Evolutionary conservation across 2,888 invertebrate genomes (phyloP).

Genomic region (Anarsia innoxiella): DNA sequence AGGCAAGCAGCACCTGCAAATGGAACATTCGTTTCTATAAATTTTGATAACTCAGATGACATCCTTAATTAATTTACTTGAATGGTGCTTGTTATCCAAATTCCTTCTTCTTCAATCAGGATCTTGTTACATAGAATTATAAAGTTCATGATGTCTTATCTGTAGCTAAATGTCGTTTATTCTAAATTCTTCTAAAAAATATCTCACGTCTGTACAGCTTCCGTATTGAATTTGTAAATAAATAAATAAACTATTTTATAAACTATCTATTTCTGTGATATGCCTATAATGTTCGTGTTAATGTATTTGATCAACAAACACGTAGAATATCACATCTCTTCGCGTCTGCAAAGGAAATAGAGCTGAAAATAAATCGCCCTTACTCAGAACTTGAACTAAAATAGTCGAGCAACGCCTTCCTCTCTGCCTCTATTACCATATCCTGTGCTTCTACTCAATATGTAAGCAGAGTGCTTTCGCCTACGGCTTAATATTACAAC

Average conservation of each 20-base stretch:
- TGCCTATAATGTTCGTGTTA: too few species aligned
- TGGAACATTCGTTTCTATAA: background rate
- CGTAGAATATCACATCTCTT: slow-evolving; percentile 29
- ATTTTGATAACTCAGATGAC: background rate
- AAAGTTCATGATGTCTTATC: too few species aligned
- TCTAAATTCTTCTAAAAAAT: too few species aligned
- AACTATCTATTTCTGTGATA: too few species aligned
- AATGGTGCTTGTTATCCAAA: too few species aligned
- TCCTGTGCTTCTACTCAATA: slow-evolving; percentile 51
- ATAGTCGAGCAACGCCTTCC: slow-evolving; percentile 60
- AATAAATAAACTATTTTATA: too few species aligned
- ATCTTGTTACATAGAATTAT: too few species aligned
- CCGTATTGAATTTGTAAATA: too few species aligned
- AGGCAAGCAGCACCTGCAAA: background rate
- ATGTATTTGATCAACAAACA: slow-evolving; percentile 28
- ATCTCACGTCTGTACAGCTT: too few species aligned
- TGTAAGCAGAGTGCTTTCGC: slow-evolving; percentile 40
- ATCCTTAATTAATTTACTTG: background rate
- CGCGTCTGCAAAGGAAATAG: slow-evolving; percentile 61
- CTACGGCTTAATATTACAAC: slow-evolving; percentile 17
- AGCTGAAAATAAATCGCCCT: slow-evolving; percentile 70
- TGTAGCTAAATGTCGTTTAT: too few species aligned
- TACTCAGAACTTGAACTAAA: slow-evolving; percentile 62
- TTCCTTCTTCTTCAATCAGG: too few species aligned
- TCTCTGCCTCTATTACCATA: slow-evolving; percentile 66